A percentile compares a stretch with the other conserved stretches of the same genome.
phyloP scores from a whole-genome alignment of 2,113 vertebrate genomes.

The Carollia perspicillata region DNA sequence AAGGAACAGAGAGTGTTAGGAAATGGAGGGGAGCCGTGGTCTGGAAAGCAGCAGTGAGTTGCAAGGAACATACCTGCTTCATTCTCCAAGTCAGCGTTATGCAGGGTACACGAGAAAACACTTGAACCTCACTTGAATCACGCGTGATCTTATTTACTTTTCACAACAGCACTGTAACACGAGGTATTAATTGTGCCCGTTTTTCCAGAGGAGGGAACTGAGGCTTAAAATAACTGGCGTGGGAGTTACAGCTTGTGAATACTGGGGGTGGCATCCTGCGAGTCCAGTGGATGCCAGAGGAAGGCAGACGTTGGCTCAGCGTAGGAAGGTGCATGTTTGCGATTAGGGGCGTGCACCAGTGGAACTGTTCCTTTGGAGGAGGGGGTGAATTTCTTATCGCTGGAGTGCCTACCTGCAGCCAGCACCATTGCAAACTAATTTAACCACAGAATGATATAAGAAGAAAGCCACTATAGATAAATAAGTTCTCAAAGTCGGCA shows the following conservation, averaged over 20 bases:
- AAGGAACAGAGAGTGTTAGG: background rate
- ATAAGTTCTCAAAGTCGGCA: background rate
- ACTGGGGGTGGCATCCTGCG: background rate
- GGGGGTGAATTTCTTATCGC: background rate
- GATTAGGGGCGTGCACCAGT: background rate
- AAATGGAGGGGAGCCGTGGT: background rate
- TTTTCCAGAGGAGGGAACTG: background rate
- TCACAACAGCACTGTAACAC: background rate
- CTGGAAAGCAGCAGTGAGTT: background rate
- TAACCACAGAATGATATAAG: background rate
- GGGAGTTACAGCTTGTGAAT: background rate
- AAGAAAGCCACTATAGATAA: background rate
- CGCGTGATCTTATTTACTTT: background rate
- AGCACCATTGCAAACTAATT: background rate
- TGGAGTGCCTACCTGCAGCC: background rate
- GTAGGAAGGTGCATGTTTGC: background rate
- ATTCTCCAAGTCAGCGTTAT: background rate
- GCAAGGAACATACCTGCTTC: background rate
- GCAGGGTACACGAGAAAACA: background rate
- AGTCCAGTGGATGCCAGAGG: background rate
- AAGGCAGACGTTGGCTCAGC: background rate
- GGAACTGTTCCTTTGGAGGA: background rate
- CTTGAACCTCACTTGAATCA: background rate
- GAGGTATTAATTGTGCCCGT: background rate
- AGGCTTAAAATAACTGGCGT: slow-evolving; percentile 22